phyloP scores from a whole-genome alignment of 2,888 invertebrate species.

The Pollenia amentaria region DNA sequence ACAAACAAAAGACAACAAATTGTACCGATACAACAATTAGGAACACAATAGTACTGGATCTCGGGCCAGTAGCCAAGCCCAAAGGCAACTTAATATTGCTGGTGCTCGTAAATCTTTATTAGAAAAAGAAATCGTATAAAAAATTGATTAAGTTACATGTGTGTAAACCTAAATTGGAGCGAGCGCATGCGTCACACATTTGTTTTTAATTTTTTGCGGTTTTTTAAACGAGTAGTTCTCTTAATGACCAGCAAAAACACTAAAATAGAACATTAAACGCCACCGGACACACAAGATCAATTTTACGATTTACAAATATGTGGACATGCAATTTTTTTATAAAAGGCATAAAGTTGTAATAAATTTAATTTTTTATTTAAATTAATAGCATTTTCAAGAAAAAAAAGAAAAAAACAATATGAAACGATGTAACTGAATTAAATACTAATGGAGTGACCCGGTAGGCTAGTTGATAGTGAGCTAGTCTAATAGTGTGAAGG shows the following conservation, averaged over 20 bases:
- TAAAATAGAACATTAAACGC: conserved; percentile 44
- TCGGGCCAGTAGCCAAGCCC: conserved; percentile 63
- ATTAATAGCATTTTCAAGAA: too few species aligned
- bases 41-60: conserved; percentile 2
- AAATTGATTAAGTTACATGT: conserved; percentile 1
- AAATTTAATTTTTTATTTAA: background rate
- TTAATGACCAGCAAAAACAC: conserved; percentile 38
- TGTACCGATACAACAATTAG: conserved; percentile 26
- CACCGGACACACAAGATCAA: conserved; percentile 6
- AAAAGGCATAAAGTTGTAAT: background rate
- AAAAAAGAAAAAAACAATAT: too few species aligned
- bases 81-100: conserved; percentile 44
- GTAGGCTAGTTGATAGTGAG: too few species aligned
- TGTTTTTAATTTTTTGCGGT: conserved; percentile 1
- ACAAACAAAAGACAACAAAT: conserved; percentile 34
- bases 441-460: too few species aligned
- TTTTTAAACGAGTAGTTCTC: conserved; percentile 13
- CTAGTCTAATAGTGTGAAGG: too few species aligned
- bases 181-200: conserved; percentile 58
- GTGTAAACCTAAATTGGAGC: conserved; percentile 1
- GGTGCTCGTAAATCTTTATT: conserved; percentile 40
- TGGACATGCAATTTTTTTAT: background rate
- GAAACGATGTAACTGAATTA: too few species aligned
- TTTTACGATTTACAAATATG: background rate
- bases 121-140: conserved; percentile 3